Evolutionary conservation across 2,888 invertebrate species (phyloP).

Genomic region (Aphodius sticticus): DNA sequence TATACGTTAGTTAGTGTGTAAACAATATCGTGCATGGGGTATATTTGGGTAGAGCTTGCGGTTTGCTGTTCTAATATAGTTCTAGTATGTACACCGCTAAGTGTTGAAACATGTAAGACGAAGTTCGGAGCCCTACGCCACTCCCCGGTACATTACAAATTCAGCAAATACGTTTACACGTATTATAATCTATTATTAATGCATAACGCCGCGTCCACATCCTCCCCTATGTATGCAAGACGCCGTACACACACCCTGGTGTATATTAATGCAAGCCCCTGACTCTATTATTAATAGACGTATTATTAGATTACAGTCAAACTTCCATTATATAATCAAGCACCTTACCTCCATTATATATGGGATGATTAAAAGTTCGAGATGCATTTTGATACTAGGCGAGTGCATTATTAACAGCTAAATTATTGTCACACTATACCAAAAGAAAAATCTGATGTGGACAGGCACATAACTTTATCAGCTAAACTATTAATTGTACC

Average conservation of each 20-base stretch:
- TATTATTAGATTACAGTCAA: background rate
- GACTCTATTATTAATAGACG: background rate
- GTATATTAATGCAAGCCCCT: background rate
- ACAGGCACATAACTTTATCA: too few relatives aligned
- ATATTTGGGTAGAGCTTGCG: too few relatives aligned
- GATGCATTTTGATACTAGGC: too few relatives aligned
- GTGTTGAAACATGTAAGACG: background rate
- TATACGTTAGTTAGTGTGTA: too few relatives aligned
- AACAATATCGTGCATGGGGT: too few relatives aligned
- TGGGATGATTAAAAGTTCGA: too few relatives aligned
- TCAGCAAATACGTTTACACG: background rate
- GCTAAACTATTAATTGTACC: too few relatives aligned
- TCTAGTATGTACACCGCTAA: background rate
- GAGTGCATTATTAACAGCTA: too few relatives aligned
- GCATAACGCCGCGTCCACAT: background rate
- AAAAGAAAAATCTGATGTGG: too few relatives aligned
- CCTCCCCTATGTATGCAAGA: background rate
- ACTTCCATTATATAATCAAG: too few relatives aligned
- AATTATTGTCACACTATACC: too few relatives aligned
- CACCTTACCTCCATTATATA: too few relatives aligned
- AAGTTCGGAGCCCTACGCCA: background rate
- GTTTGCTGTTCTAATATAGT: background rate
- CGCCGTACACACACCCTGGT: background rate
- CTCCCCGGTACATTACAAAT: background rate
- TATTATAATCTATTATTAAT: constrained; percentile 4